Base-by-base conservation (phyloP, 2,888 invertebrate species). In the Campaea margaritaria region DNA sequence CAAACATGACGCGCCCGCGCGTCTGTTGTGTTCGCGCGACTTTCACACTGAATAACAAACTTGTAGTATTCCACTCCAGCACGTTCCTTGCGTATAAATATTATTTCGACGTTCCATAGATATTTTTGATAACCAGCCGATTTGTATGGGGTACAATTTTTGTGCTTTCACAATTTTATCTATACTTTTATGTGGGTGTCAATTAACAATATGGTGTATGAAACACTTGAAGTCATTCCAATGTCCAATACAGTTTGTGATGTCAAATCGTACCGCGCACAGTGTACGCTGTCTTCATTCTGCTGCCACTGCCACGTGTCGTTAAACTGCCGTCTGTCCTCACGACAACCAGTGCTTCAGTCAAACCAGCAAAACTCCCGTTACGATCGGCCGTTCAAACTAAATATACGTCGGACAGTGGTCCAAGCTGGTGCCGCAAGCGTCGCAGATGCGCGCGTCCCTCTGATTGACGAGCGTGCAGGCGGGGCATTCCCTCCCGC, bases 361-460 rank as follows among this genome's bases (percentile, higher is more conserved):
- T 44, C 27, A n/a, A 31, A 10, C 31, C 14, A 13, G 14, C 28
- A 27, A 28, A 39, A 34, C 65, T 39, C 7, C 14, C 14, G 38
- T 12, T 34, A 34, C 8, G 2, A 34, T 2, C 5, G 10, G 11
- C 34, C 1, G 9, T 34, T 9, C 38, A 21, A 12, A 38, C 64
- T 84, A 95, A 73, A 96, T 96, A 75, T 96, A 96, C 47, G 96
- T 96, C 38, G 96, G 96, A 56, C 96, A 96, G 85, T 95, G 94
- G 74, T 95, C 93, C 43, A 96, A 87, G 75, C 94, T 94, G 8
- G 93, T 89, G 15, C 93, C 93, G 81, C 96, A 96, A 14, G 95
- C 96, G 70, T 94, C 95, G 78, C 96, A 96, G 10, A 78, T 78
- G 38, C 88, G 89, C 8, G 94, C 94, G 53, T 94, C 94, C 72